Conservation (phyloP, 2,797 vertebrate species). For the Avahi laniger region DNA sequence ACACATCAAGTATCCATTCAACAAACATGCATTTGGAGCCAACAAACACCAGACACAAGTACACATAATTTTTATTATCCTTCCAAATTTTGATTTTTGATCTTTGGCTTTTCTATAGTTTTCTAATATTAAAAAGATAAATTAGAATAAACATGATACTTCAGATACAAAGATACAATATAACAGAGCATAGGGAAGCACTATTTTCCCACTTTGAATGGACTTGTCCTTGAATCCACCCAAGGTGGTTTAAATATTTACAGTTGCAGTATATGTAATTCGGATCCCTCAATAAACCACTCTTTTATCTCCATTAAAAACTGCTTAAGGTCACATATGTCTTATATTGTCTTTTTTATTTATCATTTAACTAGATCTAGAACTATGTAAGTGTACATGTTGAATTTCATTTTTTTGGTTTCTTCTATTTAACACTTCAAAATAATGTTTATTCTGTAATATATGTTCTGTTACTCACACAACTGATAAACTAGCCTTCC, state of each 20-base stretch:
- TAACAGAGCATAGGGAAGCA: background rate
- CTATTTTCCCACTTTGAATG: background rate
- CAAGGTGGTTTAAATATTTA: background rate
- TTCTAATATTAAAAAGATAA: conserved; percentile 6
- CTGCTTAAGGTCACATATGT: background rate
- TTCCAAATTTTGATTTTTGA: background rate
- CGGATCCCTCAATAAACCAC: background rate
- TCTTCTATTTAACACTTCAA: background rate
- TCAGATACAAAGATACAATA: background rate
- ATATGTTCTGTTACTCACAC: background rate
- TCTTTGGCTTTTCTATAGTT: background rate
- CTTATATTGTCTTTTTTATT: background rate
- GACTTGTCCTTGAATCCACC: background rate
- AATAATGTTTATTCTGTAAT: background rate
- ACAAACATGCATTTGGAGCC: background rate
- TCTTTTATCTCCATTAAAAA: background rate
- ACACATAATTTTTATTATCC: background rate
- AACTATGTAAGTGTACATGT: background rate
- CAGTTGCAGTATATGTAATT: background rate
- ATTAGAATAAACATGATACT: background rate
- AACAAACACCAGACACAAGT: background rate
- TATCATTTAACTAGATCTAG: background rate
- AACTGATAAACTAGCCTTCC: background rate
- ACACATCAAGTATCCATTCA: background rate
- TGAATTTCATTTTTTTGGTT: background rate